A percentile compares a stretch with the other conserved stretches of the same genome.
phyloP scores from a whole-genome alignment of 2,113 vertebrate species.

The Plotosus lineatus region DNA sequence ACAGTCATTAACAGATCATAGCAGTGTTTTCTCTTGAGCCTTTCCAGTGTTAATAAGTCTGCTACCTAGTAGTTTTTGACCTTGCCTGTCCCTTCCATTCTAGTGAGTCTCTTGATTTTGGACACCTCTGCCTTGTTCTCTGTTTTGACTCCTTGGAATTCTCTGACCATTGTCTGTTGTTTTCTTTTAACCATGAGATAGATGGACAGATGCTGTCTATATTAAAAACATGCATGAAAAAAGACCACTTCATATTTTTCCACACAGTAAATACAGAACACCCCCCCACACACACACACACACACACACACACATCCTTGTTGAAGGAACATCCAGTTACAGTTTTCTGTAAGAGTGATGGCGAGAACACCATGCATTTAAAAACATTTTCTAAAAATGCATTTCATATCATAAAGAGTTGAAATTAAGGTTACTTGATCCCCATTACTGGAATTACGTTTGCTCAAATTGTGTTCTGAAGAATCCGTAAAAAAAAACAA shows the following conservation, averaged over 20 bases:
- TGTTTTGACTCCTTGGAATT: too few species aligned
- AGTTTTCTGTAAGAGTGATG: not conserved
- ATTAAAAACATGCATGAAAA: slow-evolving; percentile 2
- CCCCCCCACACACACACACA: not conserved
- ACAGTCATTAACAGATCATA: too few species aligned
- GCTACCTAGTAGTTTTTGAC: too few species aligned
- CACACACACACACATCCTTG: not conserved
- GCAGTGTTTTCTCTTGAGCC: too few species aligned
- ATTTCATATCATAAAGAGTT: not conserved
- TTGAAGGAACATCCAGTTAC: not conserved
- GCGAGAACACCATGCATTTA: not conserved
- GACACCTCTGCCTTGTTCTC: too few species aligned
- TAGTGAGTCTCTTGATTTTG: too few species aligned
- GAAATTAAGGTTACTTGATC: not conserved
- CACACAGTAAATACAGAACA: not conserved
- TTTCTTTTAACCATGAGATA: too few species aligned
- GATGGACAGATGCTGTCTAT: too few species aligned
- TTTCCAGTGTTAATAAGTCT: too few species aligned
- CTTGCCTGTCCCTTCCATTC: too few species aligned
- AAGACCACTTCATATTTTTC: not conserved
- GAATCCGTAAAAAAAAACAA: not conserved
- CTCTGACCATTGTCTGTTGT: too few species aligned
- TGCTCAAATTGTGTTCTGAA: not conserved
- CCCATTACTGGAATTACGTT: not conserved
- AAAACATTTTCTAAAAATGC: not conserved